Percentiles rank a stretch among this genome's conserved stretches.
Evolutionary conservation across 2,797 vertebrate species (phyloP).

Genomic region (Cryptoblepharus egeriae): DNA sequence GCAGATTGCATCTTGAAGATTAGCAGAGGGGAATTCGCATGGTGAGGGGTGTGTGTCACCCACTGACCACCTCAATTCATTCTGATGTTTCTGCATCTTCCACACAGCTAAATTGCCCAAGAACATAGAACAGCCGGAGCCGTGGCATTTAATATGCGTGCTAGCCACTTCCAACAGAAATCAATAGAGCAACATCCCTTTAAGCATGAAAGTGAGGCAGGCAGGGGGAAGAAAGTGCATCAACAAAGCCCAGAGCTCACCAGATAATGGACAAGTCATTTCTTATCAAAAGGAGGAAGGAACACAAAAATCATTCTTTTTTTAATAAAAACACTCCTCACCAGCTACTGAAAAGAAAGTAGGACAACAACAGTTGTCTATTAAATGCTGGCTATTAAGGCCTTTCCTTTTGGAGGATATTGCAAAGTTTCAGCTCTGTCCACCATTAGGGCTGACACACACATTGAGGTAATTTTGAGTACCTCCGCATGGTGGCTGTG

Average conservation of each 20-base stretch:
- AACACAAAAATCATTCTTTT: neutral
- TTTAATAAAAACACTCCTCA: neutral
- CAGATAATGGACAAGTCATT: slow-evolving; percentile 39
- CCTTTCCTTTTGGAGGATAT: slow-evolving; percentile 28
- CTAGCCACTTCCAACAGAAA: neutral
- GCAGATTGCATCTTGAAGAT: slow-evolving; percentile 24
- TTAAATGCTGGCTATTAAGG: neutral
- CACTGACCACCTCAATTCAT: neutral
- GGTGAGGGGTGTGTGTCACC: neutral
- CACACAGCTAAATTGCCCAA: neutral
- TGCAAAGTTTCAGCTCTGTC: slow-evolving; percentile 47
- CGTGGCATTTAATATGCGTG: slow-evolving; percentile 10
- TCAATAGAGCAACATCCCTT: slow-evolving; percentile 29
- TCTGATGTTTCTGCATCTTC: neutral
- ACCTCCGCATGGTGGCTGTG: slow-evolving; percentile 12
- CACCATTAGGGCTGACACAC: slow-evolving; percentile 4
- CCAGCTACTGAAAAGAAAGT: slow-evolving; percentile 46
- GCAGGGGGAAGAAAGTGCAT: neutral
- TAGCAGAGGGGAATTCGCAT: neutral
- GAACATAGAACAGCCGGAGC: neutral
- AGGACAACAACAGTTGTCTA: slow-evolving; percentile 40
- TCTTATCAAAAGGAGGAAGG: slow-evolving; percentile 24
- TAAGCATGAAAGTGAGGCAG: slow-evolving; percentile 34
- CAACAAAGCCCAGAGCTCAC: slow-evolving; percentile 22
- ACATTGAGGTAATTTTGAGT: neutral